Conservation (phyloP, 2,888 invertebrate species). For the Himalopsyche anomala region DNA sequence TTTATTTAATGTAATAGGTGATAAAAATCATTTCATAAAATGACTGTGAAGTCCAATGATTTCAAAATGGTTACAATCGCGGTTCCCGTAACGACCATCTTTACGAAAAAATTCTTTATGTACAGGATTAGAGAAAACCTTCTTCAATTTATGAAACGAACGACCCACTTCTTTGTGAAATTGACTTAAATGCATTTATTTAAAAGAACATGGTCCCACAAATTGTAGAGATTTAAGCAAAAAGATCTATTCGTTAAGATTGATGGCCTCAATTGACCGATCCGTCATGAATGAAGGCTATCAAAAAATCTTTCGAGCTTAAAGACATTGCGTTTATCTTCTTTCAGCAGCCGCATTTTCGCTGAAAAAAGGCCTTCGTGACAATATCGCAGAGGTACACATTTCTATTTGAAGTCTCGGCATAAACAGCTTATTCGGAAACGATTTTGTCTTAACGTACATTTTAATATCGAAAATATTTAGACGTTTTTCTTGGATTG, state of each 20-base stretch:
- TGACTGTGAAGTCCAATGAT: too few species aligned
- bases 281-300: constrained; percentile 51
- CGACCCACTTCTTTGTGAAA: background rate
- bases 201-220: constrained; percentile 5
- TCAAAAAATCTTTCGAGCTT: constrained; percentile 41
- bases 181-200: constrained; percentile 40
- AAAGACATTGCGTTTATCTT: constrained; percentile 44
- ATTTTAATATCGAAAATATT: constrained; percentile 32
- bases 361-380: constrained; percentile 12
- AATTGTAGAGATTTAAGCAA: constrained; percentile 32
- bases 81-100: too few species aligned
- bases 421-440: constrained; percentile 27
- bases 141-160: constrained; percentile 35
- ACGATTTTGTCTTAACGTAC: constrained; percentile 1
- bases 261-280: constrained; percentile 58
- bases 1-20: too few species aligned
- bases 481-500: constrained; percentile 5
- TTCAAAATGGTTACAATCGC: too few species aligned
- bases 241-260: constrained; percentile 48
- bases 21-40: too few species aligned
- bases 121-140: too few species aligned
- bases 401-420: constrained; percentile 38
- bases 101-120: too few species aligned
- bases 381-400: constrained; percentile 40
- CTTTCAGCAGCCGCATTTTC: constrained; percentile 10